Base-by-base conservation (phyloP, 2,888 invertebrate species). In the Thymelicus sylvestris region DNA sequence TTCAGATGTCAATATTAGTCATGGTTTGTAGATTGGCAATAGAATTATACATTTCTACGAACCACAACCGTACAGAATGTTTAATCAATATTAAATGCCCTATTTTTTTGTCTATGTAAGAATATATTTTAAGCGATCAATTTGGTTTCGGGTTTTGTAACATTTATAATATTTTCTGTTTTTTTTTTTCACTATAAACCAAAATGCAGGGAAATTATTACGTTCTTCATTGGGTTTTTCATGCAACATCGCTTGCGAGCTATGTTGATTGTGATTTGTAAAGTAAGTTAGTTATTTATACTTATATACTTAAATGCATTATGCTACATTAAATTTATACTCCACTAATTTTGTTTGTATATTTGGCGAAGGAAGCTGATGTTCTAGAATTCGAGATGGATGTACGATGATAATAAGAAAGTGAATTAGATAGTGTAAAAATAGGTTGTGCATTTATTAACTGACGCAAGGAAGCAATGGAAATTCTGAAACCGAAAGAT, bases 11-110 rank as follows among this genome's bases (percentile, higher is more conserved):
- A 13, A n/a, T 31, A 7, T 63, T 31, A 48, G 48, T 48, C 63
- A 31, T 15, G 41, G 41, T 41, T 74, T 73, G 76, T 41, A 60
- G 41, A 60, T 41, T 47, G 48, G 47, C 31, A 63, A 63, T 63
- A 75, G 75, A 77, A 75, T 77, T 77, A 77, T 80, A 76, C 70
- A 72, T 75, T 79, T 80, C 78, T 74, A 76, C 73, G 78, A 81
- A 81, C 65, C 76, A 67, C 72, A 75, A 47, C 75, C 75, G 75
- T 75, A 76, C 74, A 69, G 72, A 31, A 48, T 66, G 72, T 73
- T 76, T 79, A 79, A 81, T 83, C 79, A 83, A 83, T 83, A 83
- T 80, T 80, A 78, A 80, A 81, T 79, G 76, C 76, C 73, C 77
- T 73, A 78, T 81, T 83, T 63, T 63, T 83, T 63, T 47, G 24